These are phyloP conservation scores for Hypomecis atomaria DNA, from an alignment of 2,888 invertebrate genomes.

Conservation along the genomic window DNA sequence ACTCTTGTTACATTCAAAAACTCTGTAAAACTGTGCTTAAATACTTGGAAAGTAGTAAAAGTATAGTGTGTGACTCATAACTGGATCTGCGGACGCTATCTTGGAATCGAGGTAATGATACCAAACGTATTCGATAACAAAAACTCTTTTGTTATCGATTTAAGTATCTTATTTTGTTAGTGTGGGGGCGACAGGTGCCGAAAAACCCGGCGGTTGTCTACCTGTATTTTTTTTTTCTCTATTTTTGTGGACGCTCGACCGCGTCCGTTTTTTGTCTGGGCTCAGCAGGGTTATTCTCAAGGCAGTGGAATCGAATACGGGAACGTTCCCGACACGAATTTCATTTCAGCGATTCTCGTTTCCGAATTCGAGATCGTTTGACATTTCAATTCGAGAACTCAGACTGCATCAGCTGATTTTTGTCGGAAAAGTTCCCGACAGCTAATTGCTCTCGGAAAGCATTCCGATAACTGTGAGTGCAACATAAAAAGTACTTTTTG, in stretches of 20 bases:
- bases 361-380: too few relatives aligned
- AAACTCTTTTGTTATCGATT: slow-evolving; percentile 49
- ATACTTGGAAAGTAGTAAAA: slow-evolving; percentile 43
- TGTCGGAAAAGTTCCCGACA: too few relatives aligned
- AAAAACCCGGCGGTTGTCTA: slow-evolving; percentile 37
- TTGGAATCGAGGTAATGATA: slow-evolving; percentile 48
- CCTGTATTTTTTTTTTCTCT: slow-evolving; percentile 37
- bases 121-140: slow-evolving; percentile 43
- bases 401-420: too few relatives aligned
- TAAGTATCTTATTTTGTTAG: slow-evolving; percentile 32
- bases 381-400: too few relatives aligned
- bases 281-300: too few relatives aligned
- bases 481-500: too few relatives aligned
- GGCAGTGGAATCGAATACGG: too few relatives aligned
- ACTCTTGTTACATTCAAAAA: slow-evolving; percentile 51
- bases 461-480: too few relatives aligned
- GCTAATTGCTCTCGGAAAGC: too few relatives aligned
- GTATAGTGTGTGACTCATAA: slow-evolving; percentile 37
- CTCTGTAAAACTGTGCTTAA: slow-evolving; percentile 46
- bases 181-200: slow-evolving; percentile 40
- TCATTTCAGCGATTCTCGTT: too few relatives aligned
- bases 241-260: slow-evolving; percentile 24
- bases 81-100: slow-evolving; percentile 39
- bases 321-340: too few relatives aligned
- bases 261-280: slow-evolving; percentile 24